Conservation (phyloP, 64 coral and sea anemone species). For the Anthopleura sola region DNA sequence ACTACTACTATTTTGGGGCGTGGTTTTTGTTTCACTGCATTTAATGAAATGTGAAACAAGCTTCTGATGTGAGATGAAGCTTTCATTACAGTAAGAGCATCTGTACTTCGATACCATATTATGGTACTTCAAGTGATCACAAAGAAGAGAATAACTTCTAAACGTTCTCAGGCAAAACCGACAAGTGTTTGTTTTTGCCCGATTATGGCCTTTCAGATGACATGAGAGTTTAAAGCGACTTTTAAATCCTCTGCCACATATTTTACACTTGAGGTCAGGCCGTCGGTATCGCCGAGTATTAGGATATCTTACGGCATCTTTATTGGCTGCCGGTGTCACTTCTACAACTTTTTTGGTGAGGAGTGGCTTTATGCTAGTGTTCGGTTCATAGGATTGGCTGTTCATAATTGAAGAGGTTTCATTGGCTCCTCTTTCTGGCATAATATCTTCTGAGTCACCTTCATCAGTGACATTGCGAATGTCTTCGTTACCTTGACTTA, state of each 20-base stretch:
- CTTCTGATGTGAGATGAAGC: constrained; percentile 2
- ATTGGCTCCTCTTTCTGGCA: too few relatives aligned
- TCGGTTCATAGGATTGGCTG: not conserved
- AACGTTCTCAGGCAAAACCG: not conserved
- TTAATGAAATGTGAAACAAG: not conserved
- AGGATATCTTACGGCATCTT: not conserved
- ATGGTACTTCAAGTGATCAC: not conserved
- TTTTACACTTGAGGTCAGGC: not conserved
- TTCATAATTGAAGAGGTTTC: not conserved
- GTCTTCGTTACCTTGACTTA: not conserved
- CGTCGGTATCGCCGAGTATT: not conserved
- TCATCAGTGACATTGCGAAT: too few relatives aligned
- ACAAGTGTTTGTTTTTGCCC: not conserved
- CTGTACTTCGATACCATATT: not conserved
- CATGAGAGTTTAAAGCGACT: not conserved
- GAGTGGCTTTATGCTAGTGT: not conserved
- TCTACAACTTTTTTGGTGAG: not conserved
- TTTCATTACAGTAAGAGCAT: not conserved
- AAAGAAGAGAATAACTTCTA: not conserved
- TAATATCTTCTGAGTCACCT: too few relatives aligned
- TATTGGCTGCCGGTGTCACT: not conserved
- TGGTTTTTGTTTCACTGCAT: not conserved
- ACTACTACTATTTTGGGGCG: not conserved
- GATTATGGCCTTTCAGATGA: not conserved
- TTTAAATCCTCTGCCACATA: not conserved